phyloP scores from a whole-genome alignment of 2,113 vertebrate genomes.

The Ia io region DNA sequence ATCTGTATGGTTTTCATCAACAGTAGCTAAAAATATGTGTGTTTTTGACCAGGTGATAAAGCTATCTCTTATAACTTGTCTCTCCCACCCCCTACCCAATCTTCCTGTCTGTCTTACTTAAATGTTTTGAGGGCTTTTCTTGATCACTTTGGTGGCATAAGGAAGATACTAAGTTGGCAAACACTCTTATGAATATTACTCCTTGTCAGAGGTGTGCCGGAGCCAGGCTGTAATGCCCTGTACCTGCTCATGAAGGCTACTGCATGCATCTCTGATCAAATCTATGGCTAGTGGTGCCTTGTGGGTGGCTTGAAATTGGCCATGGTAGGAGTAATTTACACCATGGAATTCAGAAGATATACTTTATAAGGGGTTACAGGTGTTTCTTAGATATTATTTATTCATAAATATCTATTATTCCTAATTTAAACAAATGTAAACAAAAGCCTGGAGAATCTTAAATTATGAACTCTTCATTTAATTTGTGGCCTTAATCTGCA shows the following conservation, averaged over 20 bases:
- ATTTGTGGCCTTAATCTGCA: conserved; percentile 3
- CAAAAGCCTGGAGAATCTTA: not conserved
- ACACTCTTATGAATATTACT: not conserved
- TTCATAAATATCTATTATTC: not conserved
- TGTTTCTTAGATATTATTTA: conserved; percentile 6
- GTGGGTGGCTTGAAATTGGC: not conserved
- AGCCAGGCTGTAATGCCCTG: not conserved
- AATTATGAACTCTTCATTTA: not conserved
- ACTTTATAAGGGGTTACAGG: not conserved
- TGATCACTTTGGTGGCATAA: not conserved
- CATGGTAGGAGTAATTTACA: not conserved
- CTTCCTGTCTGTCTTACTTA: not conserved
- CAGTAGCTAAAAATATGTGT: conserved; percentile 41
- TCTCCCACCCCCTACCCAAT: not conserved
- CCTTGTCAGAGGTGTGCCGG: not conserved
- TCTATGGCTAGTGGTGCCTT: not conserved
- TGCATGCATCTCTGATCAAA: not conserved
- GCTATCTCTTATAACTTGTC: not conserved
- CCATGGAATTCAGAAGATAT: not conserved
- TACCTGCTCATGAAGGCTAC: not conserved
- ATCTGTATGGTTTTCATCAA: not conserved
- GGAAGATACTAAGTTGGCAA: not conserved
- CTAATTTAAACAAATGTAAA: conserved; percentile 13
- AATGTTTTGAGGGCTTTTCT: not conserved
- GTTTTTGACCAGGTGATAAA: conserved; percentile 1